Conservation (phyloP, 2,113 vertebrate species). For the Andinoacara biseriatus region DNA sequence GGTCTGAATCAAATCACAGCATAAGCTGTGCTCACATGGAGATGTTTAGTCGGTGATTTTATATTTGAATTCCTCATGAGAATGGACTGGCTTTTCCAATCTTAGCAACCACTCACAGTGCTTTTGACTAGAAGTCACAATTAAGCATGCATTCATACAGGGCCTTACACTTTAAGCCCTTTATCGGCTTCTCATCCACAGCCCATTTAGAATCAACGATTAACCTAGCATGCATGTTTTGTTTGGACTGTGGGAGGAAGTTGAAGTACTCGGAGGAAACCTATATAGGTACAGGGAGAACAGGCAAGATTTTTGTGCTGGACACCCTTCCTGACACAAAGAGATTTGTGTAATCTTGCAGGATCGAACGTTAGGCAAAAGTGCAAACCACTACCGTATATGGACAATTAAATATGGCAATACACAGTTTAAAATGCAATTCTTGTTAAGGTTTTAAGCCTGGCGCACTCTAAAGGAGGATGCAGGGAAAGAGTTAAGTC, state of each 20-base stretch:
- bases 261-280: background rate
- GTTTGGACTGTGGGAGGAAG: background rate
- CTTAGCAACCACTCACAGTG: background rate
- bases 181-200: background rate
- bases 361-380: too few species aligned
- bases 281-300: background rate
- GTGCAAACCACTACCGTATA: too few species aligned
- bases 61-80: background rate
- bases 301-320: background rate
- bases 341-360: too few species aligned
- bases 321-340: too few species aligned
- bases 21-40: background rate
- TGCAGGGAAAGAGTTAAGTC: background rate
- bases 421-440: background rate
- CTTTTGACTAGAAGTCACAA: background rate
- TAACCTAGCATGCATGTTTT: background rate
- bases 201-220: background rate
- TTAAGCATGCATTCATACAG: background rate
- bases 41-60: background rate
- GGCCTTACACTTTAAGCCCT: background rate
- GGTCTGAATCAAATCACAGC: conserved; percentile 5
- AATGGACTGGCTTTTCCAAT: background rate
- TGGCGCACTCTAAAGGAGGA: background rate
- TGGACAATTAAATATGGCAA: too few species aligned
- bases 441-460: background rate